Base-by-base conservation (phyloP, 2,888 invertebrate genomes). In the Timandra comae region DNA sequence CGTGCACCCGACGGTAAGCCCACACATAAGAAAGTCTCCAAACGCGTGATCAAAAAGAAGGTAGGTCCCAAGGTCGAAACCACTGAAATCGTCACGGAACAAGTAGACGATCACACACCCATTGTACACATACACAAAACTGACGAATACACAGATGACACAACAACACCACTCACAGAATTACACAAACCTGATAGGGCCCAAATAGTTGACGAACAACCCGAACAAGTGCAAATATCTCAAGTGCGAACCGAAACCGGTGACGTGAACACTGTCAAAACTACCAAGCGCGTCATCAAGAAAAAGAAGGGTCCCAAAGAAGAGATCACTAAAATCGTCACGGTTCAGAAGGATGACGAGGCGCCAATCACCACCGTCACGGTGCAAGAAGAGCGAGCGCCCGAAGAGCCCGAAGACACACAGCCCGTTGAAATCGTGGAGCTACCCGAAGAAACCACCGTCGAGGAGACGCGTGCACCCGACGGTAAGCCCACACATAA, bases 201-300 rank as follows among this genome's bases (percentile, higher is more conserved):
- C 0, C 13, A 34, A 2, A 3, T 29, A 0, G 6, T 56, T 35
- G 22, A 66, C 29, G 53, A 54, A 30, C 20, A n/a, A 22, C 57
- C 50, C 0, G 52, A 68, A 11, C 32, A 28, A 10, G 49, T 53
- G 1, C 33, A 50, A 25, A 8, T 62, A 0, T 39, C 51, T 3
- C 49, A 54, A 41, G 47, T 58, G 0, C 42, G 40, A 0, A 47
- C 54, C 0, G 47, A 52, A 12, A 38, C 32, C 0, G 60, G 59
- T 0, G 56, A 56, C 0, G 11, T 64, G 0, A 70, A 72, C 35
- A 59, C 56, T 1, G 54, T 66, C 2, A 65, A 63, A 8, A 56
- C 3, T 0, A 47, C 54, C 1, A 68, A 63, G 33, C 56, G 61
- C n/a, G 43, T 58, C 3, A 50, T 55, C 3, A 56, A 52, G 27